phyloP scores from a whole-genome alignment of 1,140 invertebrate genomes.

The Ostrea edulis region DNA sequence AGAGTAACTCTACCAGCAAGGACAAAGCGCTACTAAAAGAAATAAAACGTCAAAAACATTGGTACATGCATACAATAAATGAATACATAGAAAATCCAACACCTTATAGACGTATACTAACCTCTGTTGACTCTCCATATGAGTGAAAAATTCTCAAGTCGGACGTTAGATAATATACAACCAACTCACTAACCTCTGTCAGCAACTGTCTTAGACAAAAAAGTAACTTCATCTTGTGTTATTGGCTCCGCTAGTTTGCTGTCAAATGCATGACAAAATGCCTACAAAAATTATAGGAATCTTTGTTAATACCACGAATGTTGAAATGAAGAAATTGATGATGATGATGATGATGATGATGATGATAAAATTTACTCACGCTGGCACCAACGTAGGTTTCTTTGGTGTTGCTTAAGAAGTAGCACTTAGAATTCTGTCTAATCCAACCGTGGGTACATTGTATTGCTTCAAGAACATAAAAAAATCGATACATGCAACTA shows the following conservation, averaged over 20 bases:
- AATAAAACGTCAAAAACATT: too few relatives aligned
- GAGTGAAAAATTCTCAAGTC: too few relatives aligned
- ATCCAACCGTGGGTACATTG: constrained; percentile 7
- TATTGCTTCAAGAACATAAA: background rate
- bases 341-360: background rate
- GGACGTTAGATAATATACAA: too few relatives aligned
- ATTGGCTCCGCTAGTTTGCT: constrained; percentile 16
- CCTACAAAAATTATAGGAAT: background rate
- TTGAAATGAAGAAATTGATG: background rate
- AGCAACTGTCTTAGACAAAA: background rate
- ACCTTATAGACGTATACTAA: background rate
- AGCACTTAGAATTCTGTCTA: background rate
- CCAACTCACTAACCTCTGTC: background rate
- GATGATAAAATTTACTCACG: background rate
- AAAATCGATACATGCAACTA: too few relatives aligned
- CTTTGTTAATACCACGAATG: background rate
- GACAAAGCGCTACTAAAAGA: too few relatives aligned
- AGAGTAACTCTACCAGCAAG: too few relatives aligned
- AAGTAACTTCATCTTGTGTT: background rate
- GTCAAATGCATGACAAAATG: constrained; percentile 11
- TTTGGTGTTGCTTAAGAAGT: constrained; percentile 17
- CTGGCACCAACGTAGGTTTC: background rate
- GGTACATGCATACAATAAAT: too few relatives aligned
- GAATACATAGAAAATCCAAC: background rate
- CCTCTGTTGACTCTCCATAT: too few relatives aligned